Evolutionary conservation across 2,113 vertebrate species (phyloP), one percentile per base, ranked within the genome.

Genomic region (Chaenogobius annularis): DNA sequence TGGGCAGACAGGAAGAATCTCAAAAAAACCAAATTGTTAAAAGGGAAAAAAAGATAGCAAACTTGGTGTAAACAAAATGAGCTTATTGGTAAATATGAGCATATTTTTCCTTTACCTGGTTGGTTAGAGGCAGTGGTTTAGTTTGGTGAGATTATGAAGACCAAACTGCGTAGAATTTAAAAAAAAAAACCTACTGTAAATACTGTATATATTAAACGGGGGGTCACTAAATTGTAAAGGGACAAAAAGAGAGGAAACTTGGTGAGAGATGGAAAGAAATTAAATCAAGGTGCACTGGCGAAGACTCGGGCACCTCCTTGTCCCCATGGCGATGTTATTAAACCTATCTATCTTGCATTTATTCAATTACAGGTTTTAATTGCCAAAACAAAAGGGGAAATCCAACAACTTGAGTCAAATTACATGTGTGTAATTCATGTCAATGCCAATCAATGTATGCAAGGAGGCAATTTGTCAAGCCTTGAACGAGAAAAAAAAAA

Each of bases 401-500:
- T 50, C 5, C 47, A 50, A 19, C 17, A 50, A 17, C 15, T 4
- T 50, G 17, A 19, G 47, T 50, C 6, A 17, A 19, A 50, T 19
- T 19, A 50, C 7, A 14, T n/a, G 9, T 20, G 19, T 54, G 50
- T n/a, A 54, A 54, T n/a, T 54, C 8, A 20, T 15, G 8, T 54
- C 19, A 54, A 54, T 10, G n/a, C 50, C 50, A 54, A 10, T 2
- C 50, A 20, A 1, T 9, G 19, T 15, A 54, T 54, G 50, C 50
- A 52, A 52, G 17, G 1, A 52, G 19, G 50, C 7, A 54, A 54
- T 54, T 54, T 54, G 50, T 20, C n/a, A 54, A 10, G 50, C 50
- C 19, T 7, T 54, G 19, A n/a, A 54, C 10, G 50, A n/a, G 10
- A 66, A 84, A 35, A 14, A 43, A 83, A 81, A 20, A 81, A 58